Percentiles rank a stretch among this genome's conserved stretches.
phyloP scores from a whole-genome alignment of 2,888 invertebrate species.

The Drosophila prolongata region DNA sequence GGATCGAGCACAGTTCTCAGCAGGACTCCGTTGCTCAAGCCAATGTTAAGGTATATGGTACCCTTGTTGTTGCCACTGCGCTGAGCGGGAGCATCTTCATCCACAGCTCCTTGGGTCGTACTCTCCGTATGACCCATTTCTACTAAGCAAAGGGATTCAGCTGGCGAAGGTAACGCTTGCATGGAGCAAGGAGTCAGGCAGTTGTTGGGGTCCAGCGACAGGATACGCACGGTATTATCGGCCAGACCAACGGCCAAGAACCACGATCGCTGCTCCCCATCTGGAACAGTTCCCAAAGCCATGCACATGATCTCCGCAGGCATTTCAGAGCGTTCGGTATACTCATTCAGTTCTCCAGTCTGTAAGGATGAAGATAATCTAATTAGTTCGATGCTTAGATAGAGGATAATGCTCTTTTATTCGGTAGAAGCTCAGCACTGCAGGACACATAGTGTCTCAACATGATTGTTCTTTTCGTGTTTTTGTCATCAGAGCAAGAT shows the following conservation, averaged over 20 bases:
- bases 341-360: slow-evolving; percentile 99
- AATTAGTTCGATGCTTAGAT: background rate
- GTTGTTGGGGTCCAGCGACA: slow-evolving; percentile 98
- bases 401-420: accelerated
- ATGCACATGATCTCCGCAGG: slow-evolving; percentile 99
- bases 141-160: slow-evolving; percentile 98
- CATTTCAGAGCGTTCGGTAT: slow-evolving; percentile 98
- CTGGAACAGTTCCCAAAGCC: slow-evolving; percentile 97
- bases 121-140: slow-evolving; percentile 92
- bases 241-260: slow-evolving; percentile 98
- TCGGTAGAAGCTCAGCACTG: slow-evolving; percentile 82
- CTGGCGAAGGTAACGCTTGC: slow-evolving; percentile 97
- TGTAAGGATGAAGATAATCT: slow-evolving; percentile 81
- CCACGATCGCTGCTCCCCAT: slow-evolving; percentile 97
- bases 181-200: slow-evolving; percentile 97
- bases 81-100: slow-evolving; percentile 85
- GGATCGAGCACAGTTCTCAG: slow-evolving; percentile 97
- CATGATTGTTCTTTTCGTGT: slow-evolving; percentile 83
- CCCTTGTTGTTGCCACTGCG: slow-evolving; percentile 86
- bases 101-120: slow-evolving; percentile 84
- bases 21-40: slow-evolving; percentile 97
- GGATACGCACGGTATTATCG: slow-evolving; percentile 98
- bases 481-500: slow-evolving; percentile 82
- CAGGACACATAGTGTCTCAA: slow-evolving; percentile 85
- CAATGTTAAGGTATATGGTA: slow-evolving; percentile 96